These are phyloP conservation scores for Mechanitis messenoides DNA, from an alignment of 2,888 invertebrate genomes.

Conservation along the genomic window DNA sequence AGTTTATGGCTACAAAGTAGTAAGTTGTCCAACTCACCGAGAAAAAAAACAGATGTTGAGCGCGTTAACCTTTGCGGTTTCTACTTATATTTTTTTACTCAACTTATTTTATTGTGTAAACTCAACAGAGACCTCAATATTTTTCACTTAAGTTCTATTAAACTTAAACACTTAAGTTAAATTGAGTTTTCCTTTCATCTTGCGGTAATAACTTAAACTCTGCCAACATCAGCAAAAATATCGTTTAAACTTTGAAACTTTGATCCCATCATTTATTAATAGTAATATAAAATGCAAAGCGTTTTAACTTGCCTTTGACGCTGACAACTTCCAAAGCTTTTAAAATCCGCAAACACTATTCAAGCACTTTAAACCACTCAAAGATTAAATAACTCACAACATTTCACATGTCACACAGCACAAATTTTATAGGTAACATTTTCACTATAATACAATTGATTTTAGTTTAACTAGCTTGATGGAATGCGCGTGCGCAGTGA, in stretches of 20 bases:
- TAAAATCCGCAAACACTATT: conserved; percentile 35
- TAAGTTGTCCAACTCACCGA: not conserved
- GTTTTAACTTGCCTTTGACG: conserved; percentile 49
- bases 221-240: no score
- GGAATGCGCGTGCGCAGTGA: conserved; percentile 43
- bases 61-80: conserved; percentile 4
- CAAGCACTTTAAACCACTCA: conserved; percentile 45
- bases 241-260: no score
- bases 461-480: conserved; percentile 13
- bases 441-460: conserved; percentile 12
- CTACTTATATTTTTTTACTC: not conserved
- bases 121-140: conserved; percentile 8
- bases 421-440: conserved; percentile 1
- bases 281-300: conserved; percentile 42
- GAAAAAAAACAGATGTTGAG: not conserved
- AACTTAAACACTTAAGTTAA: no score
- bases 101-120: not conserved
- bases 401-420: conserved; percentile 19
- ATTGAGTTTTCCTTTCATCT: no score
- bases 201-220: no score
- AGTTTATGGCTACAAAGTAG: not conserved
- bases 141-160: no score
- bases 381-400: conserved; percentile 19
- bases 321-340: conserved; percentile 20
- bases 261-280: conserved; percentile 9